phyloP scores from a whole-genome alignment of 1,140 invertebrate species.

The Phortica variegata region DNA sequence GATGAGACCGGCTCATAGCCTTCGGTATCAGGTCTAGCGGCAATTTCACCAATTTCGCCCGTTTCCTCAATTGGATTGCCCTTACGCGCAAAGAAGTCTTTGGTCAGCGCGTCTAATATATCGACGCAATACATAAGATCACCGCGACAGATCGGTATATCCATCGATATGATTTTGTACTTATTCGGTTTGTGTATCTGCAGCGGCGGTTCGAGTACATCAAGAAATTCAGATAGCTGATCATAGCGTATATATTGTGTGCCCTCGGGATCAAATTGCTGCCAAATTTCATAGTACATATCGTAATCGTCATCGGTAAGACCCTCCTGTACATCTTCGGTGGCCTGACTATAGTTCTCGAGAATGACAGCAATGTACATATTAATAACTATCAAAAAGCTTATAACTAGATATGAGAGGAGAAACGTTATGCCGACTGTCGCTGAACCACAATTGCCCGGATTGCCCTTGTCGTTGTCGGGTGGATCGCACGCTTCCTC shows the following conservation, averaged over 20 bases:
- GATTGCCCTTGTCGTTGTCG: conserved; percentile 81
- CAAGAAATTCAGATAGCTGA: conserved; percentile 90
- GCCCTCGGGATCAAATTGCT: conserved; percentile 96
- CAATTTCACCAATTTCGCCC: conserved; percentile 77
- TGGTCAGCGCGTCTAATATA: conserved; percentile 92
- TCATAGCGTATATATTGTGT: conserved; percentile 95
- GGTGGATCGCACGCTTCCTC: conserved; percentile 88
- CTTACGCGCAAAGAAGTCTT: conserved; percentile 95
- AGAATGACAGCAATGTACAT: conserved; percentile 99
- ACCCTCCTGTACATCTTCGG: conserved; percentile 97
- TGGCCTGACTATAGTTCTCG: conserved; percentile 97
- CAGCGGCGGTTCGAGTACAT: conserved; percentile 88
- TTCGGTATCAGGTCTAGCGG: conserved; percentile 74
- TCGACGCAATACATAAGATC: conserved; percentile 97
- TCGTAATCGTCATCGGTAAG: conserved; percentile 98
- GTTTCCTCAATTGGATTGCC: conserved; percentile 89
- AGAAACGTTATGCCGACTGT: conserved; percentile 93
- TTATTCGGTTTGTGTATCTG: conserved; percentile 98
- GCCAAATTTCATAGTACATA: conserved; percentile 99
- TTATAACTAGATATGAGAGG: conserved; percentile 94
- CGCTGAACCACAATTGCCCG: conserved; percentile 88
- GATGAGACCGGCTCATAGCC: conserved; percentile 92
- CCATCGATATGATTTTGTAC: conserved; percentile 98
- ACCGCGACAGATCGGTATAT: conserved; percentile 96
- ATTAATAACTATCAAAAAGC: conserved; percentile 97